Evolutionary conservation across 2,113 vertebrate genomes (phyloP).

Genomic region (Scomber scombrus): DNA sequence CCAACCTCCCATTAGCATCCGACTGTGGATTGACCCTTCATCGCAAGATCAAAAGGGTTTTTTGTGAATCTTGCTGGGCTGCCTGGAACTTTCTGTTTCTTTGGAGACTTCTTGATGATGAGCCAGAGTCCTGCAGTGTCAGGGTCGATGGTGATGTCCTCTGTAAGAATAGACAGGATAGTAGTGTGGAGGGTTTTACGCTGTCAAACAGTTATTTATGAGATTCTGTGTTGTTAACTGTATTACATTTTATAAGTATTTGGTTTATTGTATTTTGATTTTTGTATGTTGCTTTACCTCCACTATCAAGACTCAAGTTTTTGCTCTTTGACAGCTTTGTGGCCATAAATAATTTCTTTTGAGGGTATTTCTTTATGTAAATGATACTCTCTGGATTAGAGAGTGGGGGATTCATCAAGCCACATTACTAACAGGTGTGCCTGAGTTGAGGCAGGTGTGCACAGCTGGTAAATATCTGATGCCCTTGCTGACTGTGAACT

Average conservation of each 20-base stretch:
- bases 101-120: background rate
- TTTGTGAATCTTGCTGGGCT: background rate
- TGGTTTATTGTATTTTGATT: too few relatives aligned
- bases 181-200: too few relatives aligned
- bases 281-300: too few relatives aligned
- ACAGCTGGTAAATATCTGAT: background rate
- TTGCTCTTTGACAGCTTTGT: too few relatives aligned
- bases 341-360: background rate
- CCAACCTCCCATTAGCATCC: slow-evolving; percentile 15
- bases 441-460: background rate
- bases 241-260: too few relatives aligned
- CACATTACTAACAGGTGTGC: background rate
- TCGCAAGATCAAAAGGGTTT: slow-evolving; percentile 13
- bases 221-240: too few relatives aligned
- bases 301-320: too few relatives aligned
- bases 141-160: background rate
- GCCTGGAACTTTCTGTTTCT: background rate
- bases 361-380: background rate
- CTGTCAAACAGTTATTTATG: too few relatives aligned
- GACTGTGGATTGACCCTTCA: background rate
- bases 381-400: background rate
- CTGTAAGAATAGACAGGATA: background rate
- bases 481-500: background rate
- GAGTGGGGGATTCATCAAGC: background rate
- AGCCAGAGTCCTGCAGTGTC: slow-evolving; percentile 8